phyloP scores from a whole-genome alignment of 2,888 invertebrate species.

The Tipula helvola region DNA sequence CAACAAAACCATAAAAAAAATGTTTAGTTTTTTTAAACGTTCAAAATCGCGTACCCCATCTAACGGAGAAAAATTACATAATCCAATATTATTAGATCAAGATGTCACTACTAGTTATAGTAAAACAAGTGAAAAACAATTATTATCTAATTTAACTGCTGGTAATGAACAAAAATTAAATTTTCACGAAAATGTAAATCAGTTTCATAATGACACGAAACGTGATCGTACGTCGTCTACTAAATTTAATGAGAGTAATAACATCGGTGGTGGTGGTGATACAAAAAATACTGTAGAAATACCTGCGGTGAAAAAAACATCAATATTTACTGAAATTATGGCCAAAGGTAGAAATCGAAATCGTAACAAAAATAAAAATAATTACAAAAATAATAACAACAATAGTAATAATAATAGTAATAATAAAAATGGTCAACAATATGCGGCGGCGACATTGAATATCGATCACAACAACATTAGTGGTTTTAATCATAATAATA shows the following conservation, averaged over 20 bases:
- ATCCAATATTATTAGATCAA: background rate
- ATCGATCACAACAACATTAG: background rate
- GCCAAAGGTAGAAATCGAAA: constrained; percentile 35
- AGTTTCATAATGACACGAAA: background rate
- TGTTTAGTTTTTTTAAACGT: constrained; percentile 10
- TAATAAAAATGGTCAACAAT: background rate
- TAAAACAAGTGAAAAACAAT: background rate
- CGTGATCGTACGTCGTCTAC: background rate
- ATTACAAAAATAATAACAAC: constrained; percentile 13
- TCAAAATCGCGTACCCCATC: constrained; percentile 7
- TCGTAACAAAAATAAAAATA: constrained; percentile 22
- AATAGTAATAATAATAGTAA: background rate
- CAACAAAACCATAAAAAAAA: background rate
- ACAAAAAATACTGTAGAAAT: background rate
- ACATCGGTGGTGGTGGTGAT: background rate
- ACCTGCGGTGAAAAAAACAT: constrained; percentile 19
- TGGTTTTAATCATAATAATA: background rate
- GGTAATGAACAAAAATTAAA: background rate
- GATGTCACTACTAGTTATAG: background rate
- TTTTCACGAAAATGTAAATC: constrained; percentile 9
- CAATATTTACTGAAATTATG: constrained; percentile 31
- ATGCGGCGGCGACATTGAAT: background rate
- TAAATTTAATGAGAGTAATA: background rate
- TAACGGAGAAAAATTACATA: background rate
- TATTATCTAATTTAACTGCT: background rate